These are phyloP conservation scores for Allacma fusca DNA, from an alignment of 2,888 invertebrate species.

Conservation along the genomic window DNA sequence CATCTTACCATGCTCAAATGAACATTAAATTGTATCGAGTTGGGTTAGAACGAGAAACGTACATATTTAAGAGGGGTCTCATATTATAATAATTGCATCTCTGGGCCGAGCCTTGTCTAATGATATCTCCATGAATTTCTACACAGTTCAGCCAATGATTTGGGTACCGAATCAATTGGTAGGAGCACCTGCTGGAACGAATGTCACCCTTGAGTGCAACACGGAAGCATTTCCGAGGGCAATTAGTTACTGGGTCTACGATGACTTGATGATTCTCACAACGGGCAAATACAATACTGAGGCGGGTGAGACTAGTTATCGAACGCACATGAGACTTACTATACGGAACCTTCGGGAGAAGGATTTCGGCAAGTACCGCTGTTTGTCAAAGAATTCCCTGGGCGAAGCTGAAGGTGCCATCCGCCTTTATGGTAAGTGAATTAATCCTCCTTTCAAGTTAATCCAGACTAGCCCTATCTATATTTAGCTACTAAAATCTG, in stretches of 20 bases:
- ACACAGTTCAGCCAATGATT: slow-evolving; percentile 89
- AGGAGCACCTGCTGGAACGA: slow-evolving; percentile 87
- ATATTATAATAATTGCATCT: too few species aligned
- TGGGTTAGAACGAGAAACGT: too few species aligned
- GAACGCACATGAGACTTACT: slow-evolving; percentile 88
- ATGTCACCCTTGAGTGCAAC: slow-evolving; percentile 91
- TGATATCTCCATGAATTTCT: slow-evolving; percentile 46
- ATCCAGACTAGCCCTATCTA: too few species aligned
- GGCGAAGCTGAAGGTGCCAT: slow-evolving; percentile 94
- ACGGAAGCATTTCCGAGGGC: slow-evolving; percentile 91
- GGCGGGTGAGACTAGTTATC: slow-evolving; percentile 84
- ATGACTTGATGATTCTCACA: slow-evolving; percentile 86
- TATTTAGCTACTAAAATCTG: too few species aligned
- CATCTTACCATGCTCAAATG: too few species aligned
- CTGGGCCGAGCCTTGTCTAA: background rate
- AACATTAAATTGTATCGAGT: too few species aligned
- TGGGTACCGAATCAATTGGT: slow-evolving; percentile 89
- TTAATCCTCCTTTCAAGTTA: background rate
- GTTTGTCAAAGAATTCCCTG: slow-evolving; percentile 91
- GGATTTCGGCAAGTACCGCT: slow-evolving; percentile 89
- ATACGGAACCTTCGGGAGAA: slow-evolving; percentile 82
- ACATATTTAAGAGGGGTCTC: too few species aligned
- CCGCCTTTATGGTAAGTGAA: slow-evolving; percentile 79
- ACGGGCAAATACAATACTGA: slow-evolving; percentile 87
- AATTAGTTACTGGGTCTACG: slow-evolving; percentile 92